A percentile compares a stretch with the other conserved stretches of the same genome.
These are phyloP conservation scores for Phoenoteleia sp. DNA, from an alignment of 2,888 invertebrate species.

Conservation along the genomic window DNA sequence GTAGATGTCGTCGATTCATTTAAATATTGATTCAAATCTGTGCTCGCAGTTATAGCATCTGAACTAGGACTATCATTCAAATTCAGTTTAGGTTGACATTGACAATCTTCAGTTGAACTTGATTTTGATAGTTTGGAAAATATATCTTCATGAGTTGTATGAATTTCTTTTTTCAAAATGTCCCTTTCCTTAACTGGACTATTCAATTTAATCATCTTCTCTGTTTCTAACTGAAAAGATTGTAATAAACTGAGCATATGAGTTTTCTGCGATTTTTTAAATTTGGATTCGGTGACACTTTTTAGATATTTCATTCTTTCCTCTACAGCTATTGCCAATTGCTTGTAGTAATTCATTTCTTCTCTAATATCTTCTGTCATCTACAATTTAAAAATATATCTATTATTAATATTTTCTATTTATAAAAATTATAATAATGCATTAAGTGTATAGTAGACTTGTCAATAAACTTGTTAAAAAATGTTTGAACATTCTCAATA, in stretches of 20 bases:
- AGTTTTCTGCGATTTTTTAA: neutral
- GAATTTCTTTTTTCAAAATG: slow-evolving; percentile 1
- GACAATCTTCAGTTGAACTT: slow-evolving; percentile 69
- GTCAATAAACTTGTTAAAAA: no score
- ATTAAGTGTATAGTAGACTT: no score
- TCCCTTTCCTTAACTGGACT: slow-evolving; percentile 39
- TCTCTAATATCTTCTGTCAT: slow-evolving; percentile 89
- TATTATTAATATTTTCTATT: no score
- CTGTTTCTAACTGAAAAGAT: slow-evolving; percentile 22
- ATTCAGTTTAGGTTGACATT: slow-evolving; percentile 38
- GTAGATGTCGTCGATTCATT: slow-evolving; percentile 75
- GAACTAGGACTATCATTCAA: slow-evolving; percentile 73
- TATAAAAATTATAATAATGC: no score
- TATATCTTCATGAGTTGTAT: slow-evolving; percentile 23
- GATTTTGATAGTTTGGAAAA: slow-evolving; percentile 55
- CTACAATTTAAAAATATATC: slow-evolving; percentile 86
- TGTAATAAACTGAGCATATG: neutral
- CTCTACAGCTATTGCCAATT: slow-evolving; percentile 90
- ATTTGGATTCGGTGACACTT: slow-evolving; percentile 14
- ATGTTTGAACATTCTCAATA: no score
- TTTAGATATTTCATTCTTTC: slow-evolving; percentile 86
- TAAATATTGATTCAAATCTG: slow-evolving; percentile 78
- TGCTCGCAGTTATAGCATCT: slow-evolving; percentile 74
- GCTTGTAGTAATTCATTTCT: slow-evolving; percentile 90
- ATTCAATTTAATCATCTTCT: slow-evolving; percentile 14